Conservation (phyloP, 2,888 invertebrate genomes). For the Drosophila leonis region DNA sequence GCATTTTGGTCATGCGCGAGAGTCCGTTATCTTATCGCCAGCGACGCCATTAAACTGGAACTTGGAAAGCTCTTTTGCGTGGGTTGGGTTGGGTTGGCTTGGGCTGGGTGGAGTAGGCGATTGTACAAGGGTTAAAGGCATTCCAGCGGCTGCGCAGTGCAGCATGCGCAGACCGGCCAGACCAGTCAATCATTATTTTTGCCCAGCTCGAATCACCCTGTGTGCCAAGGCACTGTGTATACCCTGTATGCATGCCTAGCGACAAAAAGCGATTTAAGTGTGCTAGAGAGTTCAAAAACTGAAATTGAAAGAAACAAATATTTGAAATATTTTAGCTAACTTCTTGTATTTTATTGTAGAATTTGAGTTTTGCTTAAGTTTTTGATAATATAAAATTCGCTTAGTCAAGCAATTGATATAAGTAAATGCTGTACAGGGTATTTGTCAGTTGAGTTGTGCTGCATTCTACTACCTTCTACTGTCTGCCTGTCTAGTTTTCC, state of each 20-base stretch:
- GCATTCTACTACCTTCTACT: neutral
- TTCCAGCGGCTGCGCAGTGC: conserved; percentile 69
- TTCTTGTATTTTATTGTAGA: neutral
- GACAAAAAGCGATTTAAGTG: too few relatives aligned
- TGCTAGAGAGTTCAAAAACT: neutral
- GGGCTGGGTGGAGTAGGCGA: conserved; percentile 28
- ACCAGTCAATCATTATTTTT: conserved; percentile 38
- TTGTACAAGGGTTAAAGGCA: conserved; percentile 53
- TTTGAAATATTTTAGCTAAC: too few relatives aligned
- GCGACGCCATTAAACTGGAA: conserved; percentile 71
- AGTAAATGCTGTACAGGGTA: conserved; percentile 12
- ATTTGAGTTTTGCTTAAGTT: neutral
- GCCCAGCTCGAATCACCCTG: conserved; percentile 50
- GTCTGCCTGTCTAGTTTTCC: conserved; percentile 25
- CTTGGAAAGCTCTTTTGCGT: conserved; percentile 7
- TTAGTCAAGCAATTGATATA: neutral
- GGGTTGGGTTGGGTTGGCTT: conserved; percentile 11
- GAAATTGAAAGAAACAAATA: neutral
- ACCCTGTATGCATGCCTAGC: conserved; percentile 23
- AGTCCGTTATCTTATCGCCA: conserved; percentile 69
- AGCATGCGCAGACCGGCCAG: conserved; percentile 17
- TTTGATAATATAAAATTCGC: too few relatives aligned
- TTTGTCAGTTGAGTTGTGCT: conserved; percentile 13
- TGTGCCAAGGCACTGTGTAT: conserved; percentile 18
- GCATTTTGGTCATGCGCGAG: conserved; percentile 64